These are phyloP conservation scores for Lasaia peninsularis DNA, from an alignment of 1,140 invertebrate species.

Conservation along the genomic window DNA sequence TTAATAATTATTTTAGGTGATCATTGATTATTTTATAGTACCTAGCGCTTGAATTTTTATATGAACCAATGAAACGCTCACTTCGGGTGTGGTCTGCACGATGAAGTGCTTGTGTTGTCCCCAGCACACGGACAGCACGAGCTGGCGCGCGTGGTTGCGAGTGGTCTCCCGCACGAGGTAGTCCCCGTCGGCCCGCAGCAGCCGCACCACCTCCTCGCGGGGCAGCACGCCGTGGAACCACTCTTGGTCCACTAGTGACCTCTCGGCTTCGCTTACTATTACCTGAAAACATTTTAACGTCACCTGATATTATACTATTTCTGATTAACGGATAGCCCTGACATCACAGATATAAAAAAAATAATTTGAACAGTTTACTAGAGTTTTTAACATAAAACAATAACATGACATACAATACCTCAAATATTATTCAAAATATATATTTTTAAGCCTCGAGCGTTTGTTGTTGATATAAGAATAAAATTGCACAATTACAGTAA, in stretches of 20 bases:
- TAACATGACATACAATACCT: too few species aligned
- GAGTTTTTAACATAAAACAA: too few species aligned
- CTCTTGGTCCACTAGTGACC: slow-evolving; percentile 90
- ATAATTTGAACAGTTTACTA: too few species aligned
- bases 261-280: slow-evolving; percentile 61
- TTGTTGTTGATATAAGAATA: too few species aligned
- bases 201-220: slow-evolving; percentile 94
- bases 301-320: background rate
- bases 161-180: slow-evolving; percentile 96
- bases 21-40: too few species aligned
- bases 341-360: too few species aligned
- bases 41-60: too few species aligned
- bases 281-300: slow-evolving; percentile 38
- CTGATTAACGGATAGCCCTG: too few species aligned
- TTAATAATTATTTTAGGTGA: too few species aligned
- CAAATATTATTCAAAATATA: too few species aligned
- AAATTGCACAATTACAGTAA: too few species aligned
- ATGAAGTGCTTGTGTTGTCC: slow-evolving; percentile 98
- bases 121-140: slow-evolving; percentile 97
- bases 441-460: too few species aligned
- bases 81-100: slow-evolving; percentile 94
- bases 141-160: slow-evolving; percentile 94
- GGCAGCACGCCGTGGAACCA: slow-evolving; percentile 99
- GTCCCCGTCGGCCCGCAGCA: slow-evolving; percentile 93
- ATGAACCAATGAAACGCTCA: slow-evolving; percentile 64